Base-by-base conservation (phyloP, 1,140 invertebrate species). In the Oscheius sp. region DNA sequence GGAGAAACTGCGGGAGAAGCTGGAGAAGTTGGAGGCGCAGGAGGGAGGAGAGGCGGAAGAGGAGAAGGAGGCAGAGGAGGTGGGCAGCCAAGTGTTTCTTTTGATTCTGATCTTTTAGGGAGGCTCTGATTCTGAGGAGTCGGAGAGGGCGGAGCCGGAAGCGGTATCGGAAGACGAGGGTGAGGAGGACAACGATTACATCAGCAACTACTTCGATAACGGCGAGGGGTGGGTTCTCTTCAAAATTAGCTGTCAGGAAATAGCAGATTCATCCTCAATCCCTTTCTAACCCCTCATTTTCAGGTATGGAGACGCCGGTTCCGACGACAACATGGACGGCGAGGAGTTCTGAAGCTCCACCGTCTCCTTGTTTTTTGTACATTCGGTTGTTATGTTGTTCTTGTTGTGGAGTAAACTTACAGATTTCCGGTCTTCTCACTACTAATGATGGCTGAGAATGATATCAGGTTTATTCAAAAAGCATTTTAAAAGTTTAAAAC, bases 121-220 rank as follows among this genome's bases (percentile, higher is more conserved):
- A 68, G 2, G 66, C 36, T 34, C n/a, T n/a, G n/a, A n/a, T n/a
- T 71, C 69, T n/a, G 73, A 75, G 18, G 67, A 76, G 58, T 70
- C 73, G 3, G 78, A 77, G 45, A 52, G 74, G 2, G 61, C 76
- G 28, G 78, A 79, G 29, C 75, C 77, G 13, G 75, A 79, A 28
- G 76, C 74, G 4, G 15, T 76, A 13, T 78, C 76, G 4, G 77
- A 81, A 20, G 71, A 81, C 10, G 84, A 85, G 58, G 67, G 38
- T 63, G 85, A 85, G 38, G 84, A 86, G 80, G 85, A 85, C 46
- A 86, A 85, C 38, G 85, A 86, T 70, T 86, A 86, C 67, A 81
- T 84, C 58, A 59, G 80, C 59, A 79, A 68, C 28, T 86, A 86
- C 67, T 86, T 86, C 79, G 85, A 86, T 71, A 86, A 86, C 79